phyloP scores from a whole-genome alignment of 64 coral and sea anemone species.

The Porites lutea region DNA sequence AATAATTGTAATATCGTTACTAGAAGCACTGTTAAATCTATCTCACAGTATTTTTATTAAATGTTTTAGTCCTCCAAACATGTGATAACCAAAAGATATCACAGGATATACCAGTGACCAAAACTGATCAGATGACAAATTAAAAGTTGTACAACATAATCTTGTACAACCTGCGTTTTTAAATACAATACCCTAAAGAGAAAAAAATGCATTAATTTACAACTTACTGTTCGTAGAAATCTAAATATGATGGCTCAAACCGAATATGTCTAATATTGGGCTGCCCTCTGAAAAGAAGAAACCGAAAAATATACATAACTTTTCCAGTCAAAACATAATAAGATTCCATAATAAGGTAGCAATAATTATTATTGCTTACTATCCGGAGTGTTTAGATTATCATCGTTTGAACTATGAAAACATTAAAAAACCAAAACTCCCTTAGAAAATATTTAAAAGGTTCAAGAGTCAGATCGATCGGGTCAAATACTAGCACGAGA shows the following conservation, averaged over 20 bases:
- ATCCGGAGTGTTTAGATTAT: background rate
- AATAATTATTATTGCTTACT: no score
- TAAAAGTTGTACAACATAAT: no score
- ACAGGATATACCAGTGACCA: no score
- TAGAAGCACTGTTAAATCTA: no score
- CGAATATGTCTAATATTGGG: conserved; percentile 94
- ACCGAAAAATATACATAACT: background rate
- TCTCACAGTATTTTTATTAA: no score
- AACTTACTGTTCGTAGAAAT: conserved; percentile 97
- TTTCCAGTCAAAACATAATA: background rate
- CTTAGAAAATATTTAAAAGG: background rate
- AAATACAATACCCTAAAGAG: background rate
- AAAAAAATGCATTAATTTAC: background rate
- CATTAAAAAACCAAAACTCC: background rate
- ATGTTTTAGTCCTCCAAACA: no score
- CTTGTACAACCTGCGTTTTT: no score
- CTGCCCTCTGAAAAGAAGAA: conserved; percentile 76
- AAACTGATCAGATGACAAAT: no score
- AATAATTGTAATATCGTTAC: no score
- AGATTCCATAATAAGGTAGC: no score
- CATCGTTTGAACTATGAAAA: background rate
- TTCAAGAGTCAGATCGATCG: background rate
- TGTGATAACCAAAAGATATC: no score
- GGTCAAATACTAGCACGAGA: background rate
- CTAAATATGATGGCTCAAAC: conserved; percentile 95